phyloP scores from a whole-genome alignment of 2,888 invertebrate species.

The Microchrysa polita region DNA sequence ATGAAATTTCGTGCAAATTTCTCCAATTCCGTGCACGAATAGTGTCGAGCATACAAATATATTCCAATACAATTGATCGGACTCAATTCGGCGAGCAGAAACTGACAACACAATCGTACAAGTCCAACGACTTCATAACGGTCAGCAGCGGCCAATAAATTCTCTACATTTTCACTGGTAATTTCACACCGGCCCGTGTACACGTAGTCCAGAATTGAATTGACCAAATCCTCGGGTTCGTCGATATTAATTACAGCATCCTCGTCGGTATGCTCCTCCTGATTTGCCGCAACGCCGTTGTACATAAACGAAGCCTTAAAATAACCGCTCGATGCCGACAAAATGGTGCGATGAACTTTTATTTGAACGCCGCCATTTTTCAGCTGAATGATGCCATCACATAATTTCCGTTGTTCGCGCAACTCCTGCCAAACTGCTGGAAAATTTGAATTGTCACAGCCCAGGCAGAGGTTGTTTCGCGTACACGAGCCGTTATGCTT shows the following conservation, averaged over 20 bases:
- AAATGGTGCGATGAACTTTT: conserved; percentile 74
- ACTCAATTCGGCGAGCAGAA: conserved; percentile 70
- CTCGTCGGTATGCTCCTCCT: conserved; percentile 57
- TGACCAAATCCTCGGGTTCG: conserved; percentile 70
- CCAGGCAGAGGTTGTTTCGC: conserved; percentile 8
- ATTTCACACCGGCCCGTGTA: conserved; percentile 77
- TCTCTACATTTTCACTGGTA: conserved; percentile 74
- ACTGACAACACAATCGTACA: conserved; percentile 75
- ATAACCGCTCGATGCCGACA: conserved; percentile 78
- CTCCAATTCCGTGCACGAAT: conserved; percentile 75
- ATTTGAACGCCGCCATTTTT: conserved; percentile 73
- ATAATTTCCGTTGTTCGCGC: conserved; percentile 72
- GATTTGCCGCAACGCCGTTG: conserved; percentile 57
- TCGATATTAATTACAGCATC: conserved; percentile 71
- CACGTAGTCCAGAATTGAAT: conserved; percentile 76
- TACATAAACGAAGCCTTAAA: conserved; percentile 78
- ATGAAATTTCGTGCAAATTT: conserved; percentile 70
- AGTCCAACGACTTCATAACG: conserved; percentile 78
- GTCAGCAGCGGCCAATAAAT: conserved; percentile 75
- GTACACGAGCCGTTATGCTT: conserved; percentile 2
- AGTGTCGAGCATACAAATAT: conserved; percentile 74
- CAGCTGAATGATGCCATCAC: conserved; percentile 73
- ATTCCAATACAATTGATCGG: conserved; percentile 78
- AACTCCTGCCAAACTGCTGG: conserved; percentile 76
- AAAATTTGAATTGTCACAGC: conserved; percentile 67